Base-by-base conservation (phyloP, 2,888 invertebrate genomes). In the Drosophila lacicola region DNA sequence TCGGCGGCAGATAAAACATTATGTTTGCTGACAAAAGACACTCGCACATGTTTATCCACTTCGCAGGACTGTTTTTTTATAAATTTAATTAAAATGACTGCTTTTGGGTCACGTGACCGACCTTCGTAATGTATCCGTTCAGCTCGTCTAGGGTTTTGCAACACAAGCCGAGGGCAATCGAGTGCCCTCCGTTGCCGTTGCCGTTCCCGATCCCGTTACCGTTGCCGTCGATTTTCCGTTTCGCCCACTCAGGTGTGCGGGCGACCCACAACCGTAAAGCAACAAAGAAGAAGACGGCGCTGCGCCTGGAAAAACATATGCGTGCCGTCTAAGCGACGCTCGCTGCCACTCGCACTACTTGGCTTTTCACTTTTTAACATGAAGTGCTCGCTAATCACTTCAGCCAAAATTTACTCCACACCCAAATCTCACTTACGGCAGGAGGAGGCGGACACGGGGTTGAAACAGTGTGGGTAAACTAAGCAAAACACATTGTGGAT, bases 111-210 rank as follows among this genome's bases (percentile, higher is more conserved):
- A 92, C 92, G 92, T 92, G 92, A 80, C 91, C 83, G 88, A 82
- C 87, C 78, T 78, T 74, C 85, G 92, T 91, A 92, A 92, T 92
- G 92, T 92, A 92, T 92, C 92, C 92, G 88, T 87, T 91, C 89
- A 90, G 73, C 4, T 50, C 64, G 51, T 65, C 70, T 39, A 37
- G 75, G 37, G 63, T 70, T 75, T 55, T 63, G 13, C 72, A 58
- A 53, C 57, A 70, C 42, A 60, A 50, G 60, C 74, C 71, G 62
- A 57, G 61, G 56, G 72, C 73, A 44, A 74, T 63, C 62, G 69
- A 69, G 50, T 47, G 54, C 39, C 49, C 46, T 66, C 50, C 64
- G 61, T 49, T 60, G 34, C 11, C 50, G 37, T 46, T 53, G 19
- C 44, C 50, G 45, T 63, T 56, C 73, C 44, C 50, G 45, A 60